A percentile compares a stretch with the other conserved stretches of the same genome.
These are phyloP conservation scores for Magallana angulata DNA, from an alignment of 1,140 invertebrate genomes.

Conservation along the genomic window DNA sequence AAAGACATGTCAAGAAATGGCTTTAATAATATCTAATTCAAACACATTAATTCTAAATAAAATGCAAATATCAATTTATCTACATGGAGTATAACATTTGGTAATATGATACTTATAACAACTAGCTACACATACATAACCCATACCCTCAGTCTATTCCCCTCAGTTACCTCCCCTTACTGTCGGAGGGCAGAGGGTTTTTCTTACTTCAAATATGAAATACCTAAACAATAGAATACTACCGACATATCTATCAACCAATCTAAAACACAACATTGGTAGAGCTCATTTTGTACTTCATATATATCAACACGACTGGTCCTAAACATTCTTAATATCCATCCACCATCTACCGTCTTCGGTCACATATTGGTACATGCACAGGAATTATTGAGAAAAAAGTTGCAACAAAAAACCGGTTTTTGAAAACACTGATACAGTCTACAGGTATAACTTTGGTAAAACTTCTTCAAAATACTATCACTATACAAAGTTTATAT, in stretches of 20 bases:
- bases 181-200: not conserved
- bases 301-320: not conserved
- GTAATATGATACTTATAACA: slow-evolving; percentile 29
- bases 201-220: not conserved
- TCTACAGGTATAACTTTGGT: not conserved
- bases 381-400: not conserved
- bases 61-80: slow-evolving; percentile 38
- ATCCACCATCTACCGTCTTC: slow-evolving; percentile 16
- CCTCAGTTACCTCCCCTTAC: not conserved
- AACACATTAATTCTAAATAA: slow-evolving; percentile 32
- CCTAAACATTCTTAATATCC: slow-evolving; percentile 4
- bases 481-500: not conserved
- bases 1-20: slow-evolving; percentile 1
- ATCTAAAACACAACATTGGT: not conserved
- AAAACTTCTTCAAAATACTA: slow-evolving; percentile 6
- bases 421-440: slow-evolving; percentile 15
- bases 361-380: not conserved
- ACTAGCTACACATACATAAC: slow-evolving; percentile 31
- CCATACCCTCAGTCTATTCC: slow-evolving; percentile 1
- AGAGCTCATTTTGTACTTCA: not conserved
- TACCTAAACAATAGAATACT: not conserved
- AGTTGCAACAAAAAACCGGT: not conserved
- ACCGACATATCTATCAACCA: not conserved
- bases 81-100: slow-evolving; percentile 29
- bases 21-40: slow-evolving; percentile 26